A percentile compares a stretch with the other conserved stretches of the same genome.
phyloP scores from a whole-genome alignment of 2,113 vertebrate genomes.

The Pterocles gutturalis region DNA sequence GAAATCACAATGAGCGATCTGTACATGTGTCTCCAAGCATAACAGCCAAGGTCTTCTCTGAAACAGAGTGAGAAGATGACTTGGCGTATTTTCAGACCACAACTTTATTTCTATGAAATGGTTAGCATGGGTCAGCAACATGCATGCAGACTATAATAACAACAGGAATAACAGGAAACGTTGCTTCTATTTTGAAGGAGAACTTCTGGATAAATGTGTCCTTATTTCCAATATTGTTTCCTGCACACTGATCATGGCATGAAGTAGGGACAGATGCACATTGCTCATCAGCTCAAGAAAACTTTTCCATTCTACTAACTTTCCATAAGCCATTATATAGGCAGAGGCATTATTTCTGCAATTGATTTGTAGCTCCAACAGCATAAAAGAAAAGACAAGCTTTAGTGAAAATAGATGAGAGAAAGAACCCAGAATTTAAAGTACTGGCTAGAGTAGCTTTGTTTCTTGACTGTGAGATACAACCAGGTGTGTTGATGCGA shows the following conservation, averaged over 20 bases:
- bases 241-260: neutral
- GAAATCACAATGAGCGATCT: neutral
- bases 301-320: neutral
- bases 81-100: neutral
- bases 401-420: neutral
- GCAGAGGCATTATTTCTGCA: neutral
- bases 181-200: neutral
- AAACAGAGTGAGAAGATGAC: neutral
- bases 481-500: neutral
- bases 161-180: neutral
- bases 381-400: neutral
- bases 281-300: neutral
- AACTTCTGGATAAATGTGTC: neutral
- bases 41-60: neutral
- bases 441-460: neutral
- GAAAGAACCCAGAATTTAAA: neutral
- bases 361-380: neutral
- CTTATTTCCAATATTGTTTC: neutral
- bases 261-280: neutral
- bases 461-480: neutral
- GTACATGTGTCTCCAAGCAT: neutral
- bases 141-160: neutral
- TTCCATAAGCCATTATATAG: neutral
- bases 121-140: neutral
- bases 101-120: neutral